Evolutionary conservation across 2,888 invertebrate genomes (phyloP), one percentile per base, ranked within the genome.

Genomic region (Epirrhoe tristata): DNA sequence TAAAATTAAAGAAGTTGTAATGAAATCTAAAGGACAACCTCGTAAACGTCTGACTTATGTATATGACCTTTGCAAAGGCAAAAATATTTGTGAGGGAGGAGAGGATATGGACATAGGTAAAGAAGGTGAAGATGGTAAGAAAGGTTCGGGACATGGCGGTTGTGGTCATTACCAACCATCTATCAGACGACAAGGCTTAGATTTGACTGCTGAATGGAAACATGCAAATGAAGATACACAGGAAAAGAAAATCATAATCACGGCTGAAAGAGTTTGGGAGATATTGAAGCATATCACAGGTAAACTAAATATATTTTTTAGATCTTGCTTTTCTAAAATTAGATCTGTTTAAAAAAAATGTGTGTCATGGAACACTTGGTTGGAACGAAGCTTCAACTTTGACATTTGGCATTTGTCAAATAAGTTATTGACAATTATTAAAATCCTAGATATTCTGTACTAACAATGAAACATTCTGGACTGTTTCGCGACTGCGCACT

Each of bases 131-230:
- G 95, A 94, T 56, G 90, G 93, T 43, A 91, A 95, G 87, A 87
- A 81, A 74, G 95, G 95, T 14, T 90, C 94, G 6, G 95, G 95
- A 0, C 98, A 99, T 85, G 99, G 99, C 60, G 99, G 99, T 81
- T 99, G 99, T 91, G 99, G 99, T 77, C 96, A 99, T 76, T 99
- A 98, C 83, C 99, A 99, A 85, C 99, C 99, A 0, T 97, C 96
- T 62, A 97, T 99, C 59, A 94, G 98, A 68, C 94, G 99, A 66
- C 95, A 96, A 46, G 99, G 99, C 0, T 93, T 99, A 53, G 99
- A 99, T 79, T 94, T 99, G 51, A 96, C 97, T 0, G 99, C 99
- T 0, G 99, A 99, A 90, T 99, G 99, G 99, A 99, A 98, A 90
- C 97, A 99, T 87, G 96, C 98, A 0, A 99, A 99, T 90, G 99